Conservation (phyloP, 2,113 vertebrate species). For the Phylloscopus whistleri region DNA sequence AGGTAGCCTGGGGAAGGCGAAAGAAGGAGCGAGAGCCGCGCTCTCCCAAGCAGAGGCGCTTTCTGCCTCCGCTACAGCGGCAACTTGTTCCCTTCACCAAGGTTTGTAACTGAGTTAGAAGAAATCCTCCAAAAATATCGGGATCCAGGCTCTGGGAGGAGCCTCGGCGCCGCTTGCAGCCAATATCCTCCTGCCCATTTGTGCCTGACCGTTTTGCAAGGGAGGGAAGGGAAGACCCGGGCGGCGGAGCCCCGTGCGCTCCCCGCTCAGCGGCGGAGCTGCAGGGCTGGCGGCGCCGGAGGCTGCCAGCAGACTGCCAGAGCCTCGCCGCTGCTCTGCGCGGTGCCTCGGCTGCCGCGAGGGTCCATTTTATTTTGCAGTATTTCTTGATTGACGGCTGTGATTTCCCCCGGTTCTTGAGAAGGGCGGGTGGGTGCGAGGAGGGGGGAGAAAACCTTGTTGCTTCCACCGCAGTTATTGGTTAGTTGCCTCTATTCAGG, state of each 20-base stretch:
- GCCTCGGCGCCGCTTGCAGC: slow-evolving; percentile 68
- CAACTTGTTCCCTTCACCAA: slow-evolving; percentile 60
- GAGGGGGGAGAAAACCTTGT: slow-evolving; percentile 36
- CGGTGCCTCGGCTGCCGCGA: background rate
- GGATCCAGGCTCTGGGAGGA: slow-evolving; percentile 77
- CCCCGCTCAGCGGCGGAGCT: slow-evolving; percentile 31
- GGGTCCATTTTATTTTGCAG: slow-evolving; percentile 72
- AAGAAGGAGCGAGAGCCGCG: background rate
- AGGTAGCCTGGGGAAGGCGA: background rate
- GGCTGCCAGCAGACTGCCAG: background rate
- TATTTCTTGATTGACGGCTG: slow-evolving; percentile 60
- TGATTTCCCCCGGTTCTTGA: background rate
- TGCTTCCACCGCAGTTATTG: slow-evolving; percentile 54
- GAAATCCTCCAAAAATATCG: slow-evolving; percentile 77
- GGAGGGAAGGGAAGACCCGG: background rate
- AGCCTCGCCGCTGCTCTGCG: background rate
- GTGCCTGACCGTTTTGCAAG: slow-evolving; percentile 65
- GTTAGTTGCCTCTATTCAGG: slow-evolving; percentile 2
- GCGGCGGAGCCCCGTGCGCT: background rate
- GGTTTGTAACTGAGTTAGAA: slow-evolving; percentile 70
- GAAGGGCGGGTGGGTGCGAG: background rate
- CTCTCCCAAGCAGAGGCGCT: background rate
- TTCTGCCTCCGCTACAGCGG: background rate
- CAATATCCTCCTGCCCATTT: slow-evolving; percentile 69
- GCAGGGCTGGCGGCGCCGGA: background rate